phyloP scores from a whole-genome alignment of 92 coral and sea anemone genomes.

The Epizoanthus illoricatus region DNA sequence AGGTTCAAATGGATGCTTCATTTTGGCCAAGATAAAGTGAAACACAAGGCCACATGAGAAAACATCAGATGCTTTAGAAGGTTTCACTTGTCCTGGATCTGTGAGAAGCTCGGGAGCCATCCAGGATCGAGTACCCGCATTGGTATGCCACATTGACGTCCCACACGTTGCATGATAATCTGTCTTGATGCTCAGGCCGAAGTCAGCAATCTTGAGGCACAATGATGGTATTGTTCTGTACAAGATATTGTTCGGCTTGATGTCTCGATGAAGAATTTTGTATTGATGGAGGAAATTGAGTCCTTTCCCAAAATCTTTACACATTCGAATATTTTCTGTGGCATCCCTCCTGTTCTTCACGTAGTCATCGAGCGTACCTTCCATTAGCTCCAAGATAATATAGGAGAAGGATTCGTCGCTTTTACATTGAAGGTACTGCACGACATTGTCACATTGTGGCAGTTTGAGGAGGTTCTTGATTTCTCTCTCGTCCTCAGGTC shows the following conservation, averaged over 20 bases:
- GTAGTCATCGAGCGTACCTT: slow-evolving; percentile 25
- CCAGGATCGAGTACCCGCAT: slow-evolving; percentile 55
- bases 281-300: slow-evolving; percentile 38
- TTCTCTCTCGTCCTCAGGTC: slow-evolving; percentile 14
- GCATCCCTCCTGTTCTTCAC: not conserved
- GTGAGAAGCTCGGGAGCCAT: slow-evolving; percentile 59
- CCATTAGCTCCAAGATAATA: too few species aligned
- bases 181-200: too few species aligned
- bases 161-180: not conserved
- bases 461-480: not conserved
- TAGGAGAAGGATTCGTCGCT: too few species aligned
- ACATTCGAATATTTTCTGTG: slow-evolving; percentile 15
- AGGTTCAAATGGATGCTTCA: slow-evolving; percentile 54
- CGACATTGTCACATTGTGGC: slow-evolving; percentile 48
- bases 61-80: slow-evolving; percentile 44
- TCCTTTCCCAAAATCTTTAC: slow-evolving; percentile 36
- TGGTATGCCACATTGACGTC: not conserved
- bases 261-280: slow-evolving; percentile 54
- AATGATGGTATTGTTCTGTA: too few species aligned
- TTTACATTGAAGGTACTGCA: not conserved
- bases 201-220: too few species aligned
- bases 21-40: slow-evolving; percentile 35
- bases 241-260: not conserved
- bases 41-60: slow-evolving; percentile 35
- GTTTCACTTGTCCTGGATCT: not conserved